Percentiles rank a stretch among this genome's conserved stretches.
These are phyloP conservation scores for Pelecanus crispus DNA, from an alignment of 2,113 vertebrate species.

Conservation along the genomic window DNA sequence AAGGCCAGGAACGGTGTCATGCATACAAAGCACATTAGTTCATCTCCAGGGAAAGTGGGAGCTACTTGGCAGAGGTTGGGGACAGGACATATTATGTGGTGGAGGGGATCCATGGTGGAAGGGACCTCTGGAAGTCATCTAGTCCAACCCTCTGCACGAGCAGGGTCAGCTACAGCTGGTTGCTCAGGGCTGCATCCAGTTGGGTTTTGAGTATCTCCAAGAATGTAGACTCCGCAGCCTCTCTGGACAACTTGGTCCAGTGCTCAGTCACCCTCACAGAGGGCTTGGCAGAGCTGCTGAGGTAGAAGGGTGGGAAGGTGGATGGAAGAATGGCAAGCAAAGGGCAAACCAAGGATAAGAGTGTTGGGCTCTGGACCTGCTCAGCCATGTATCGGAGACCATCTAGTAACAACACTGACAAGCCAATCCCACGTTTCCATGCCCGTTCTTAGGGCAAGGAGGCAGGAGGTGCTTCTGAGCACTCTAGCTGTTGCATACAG, in stretches of 20 bases:
- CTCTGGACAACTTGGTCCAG: not conserved
- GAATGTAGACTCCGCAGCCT: rapidly evolving
- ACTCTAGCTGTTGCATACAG: not conserved
- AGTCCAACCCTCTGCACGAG: not conserved
- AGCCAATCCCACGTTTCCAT: rapidly evolving
- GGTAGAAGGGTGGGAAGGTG: not conserved
- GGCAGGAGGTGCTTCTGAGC: not conserved
- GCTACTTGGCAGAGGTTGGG: not conserved
- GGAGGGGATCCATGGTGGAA: not conserved
- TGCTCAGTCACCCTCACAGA: not conserved
- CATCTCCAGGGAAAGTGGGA: not conserved
- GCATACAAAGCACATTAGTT: rapidly evolving
- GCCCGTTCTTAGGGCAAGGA: not conserved
- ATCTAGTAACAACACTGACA: not conserved
- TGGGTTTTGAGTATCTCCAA: not conserved
- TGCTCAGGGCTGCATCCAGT: not conserved
- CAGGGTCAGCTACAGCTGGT: not conserved
- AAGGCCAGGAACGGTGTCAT: not conserved
- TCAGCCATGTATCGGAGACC: not conserved
- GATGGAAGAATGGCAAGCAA: not conserved
- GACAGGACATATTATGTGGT: not conserved
- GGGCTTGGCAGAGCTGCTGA: not conserved
- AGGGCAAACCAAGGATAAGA: not conserved
- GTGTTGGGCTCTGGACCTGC: not conserved
- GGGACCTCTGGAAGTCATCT: not conserved